A percentile compares a stretch with the other conserved stretches of the same genome.
These are phyloP conservation scores for Torymus texanus DNA, from an alignment of 2,888 invertebrate species.

Conservation along the genomic window DNA sequence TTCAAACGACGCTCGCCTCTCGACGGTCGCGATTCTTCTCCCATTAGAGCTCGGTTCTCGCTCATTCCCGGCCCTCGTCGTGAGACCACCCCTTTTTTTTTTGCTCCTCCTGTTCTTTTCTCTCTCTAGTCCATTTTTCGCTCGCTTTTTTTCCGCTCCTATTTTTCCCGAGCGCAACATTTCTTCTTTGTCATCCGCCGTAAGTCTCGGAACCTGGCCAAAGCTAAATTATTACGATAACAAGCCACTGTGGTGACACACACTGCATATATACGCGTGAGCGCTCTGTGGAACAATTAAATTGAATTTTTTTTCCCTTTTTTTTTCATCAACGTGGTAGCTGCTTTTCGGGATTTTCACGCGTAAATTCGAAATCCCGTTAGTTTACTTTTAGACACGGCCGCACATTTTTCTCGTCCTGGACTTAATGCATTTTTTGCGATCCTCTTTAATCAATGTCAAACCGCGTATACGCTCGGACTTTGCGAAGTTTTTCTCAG, in stretches of 20 bases:
- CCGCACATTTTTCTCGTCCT: too few species aligned
- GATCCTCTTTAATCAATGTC: too few species aligned
- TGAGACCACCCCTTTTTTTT: not conserved
- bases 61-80: not conserved
- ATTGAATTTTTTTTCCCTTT: slow-evolving; percentile 11
- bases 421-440: too few species aligned
- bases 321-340: not conserved
- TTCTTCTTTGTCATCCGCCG: slow-evolving; percentile 40
- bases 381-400: too few species aligned
- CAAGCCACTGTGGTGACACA: not conserved
- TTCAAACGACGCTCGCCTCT: slow-evolving; percentile 22
- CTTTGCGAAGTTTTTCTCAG: too few species aligned
- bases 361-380: too few species aligned
- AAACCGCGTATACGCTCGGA: too few species aligned
- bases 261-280: too few species aligned
- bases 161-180: slow-evolving; percentile 34
- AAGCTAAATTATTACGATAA: slow-evolving; percentile 21
- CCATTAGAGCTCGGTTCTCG: slow-evolving; percentile 36
- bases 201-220: not conserved
- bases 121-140: too few species aligned
- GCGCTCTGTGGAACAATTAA: slow-evolving; percentile 9
- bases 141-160: not conserved
- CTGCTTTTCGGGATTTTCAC: not conserved
- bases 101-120: slow-evolving; percentile 8
- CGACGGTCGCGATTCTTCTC: slow-evolving; percentile 42